phyloP scores from a whole-genome alignment of 2,888 invertebrate species.

The Lycia hirtaria region DNA sequence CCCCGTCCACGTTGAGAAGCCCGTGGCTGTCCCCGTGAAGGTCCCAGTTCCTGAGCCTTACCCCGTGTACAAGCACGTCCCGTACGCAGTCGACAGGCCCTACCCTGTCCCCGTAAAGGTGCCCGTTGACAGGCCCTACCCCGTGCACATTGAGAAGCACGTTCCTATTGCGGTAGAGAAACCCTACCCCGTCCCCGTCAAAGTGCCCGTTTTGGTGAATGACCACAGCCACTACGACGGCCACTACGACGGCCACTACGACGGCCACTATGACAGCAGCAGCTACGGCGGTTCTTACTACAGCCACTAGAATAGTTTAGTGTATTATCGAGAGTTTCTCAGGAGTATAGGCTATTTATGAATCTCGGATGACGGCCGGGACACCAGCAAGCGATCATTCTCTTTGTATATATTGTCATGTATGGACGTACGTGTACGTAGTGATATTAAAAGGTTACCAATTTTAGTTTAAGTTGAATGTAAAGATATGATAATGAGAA shows the following conservation, averaged over 20 bases:
- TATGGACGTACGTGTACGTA: slow-evolving; percentile 77
- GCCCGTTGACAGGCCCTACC: slow-evolving; percentile 88
- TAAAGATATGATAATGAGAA: slow-evolving; percentile 67
- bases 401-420: slow-evolving; percentile 78
- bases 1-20: slow-evolving; percentile 83
- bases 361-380: slow-evolving; percentile 72
- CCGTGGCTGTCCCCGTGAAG: slow-evolving; percentile 82
- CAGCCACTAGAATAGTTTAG: slow-evolving; percentile 72
- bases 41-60: slow-evolving; percentile 86
- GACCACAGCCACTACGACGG: slow-evolving; percentile 50
- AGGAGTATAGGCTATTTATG: slow-evolving; percentile 61
- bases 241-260: slow-evolving; percentile 37
- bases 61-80: slow-evolving; percentile 88
- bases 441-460: slow-evolving; percentile 83
- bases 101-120: slow-evolving; percentile 89
- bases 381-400: slow-evolving; percentile 73
- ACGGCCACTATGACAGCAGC: slow-evolving; percentile 38
- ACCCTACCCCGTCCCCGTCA: slow-evolving; percentile 85
- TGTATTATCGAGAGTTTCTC: slow-evolving; percentile 61
- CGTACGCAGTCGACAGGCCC: slow-evolving; percentile 86
- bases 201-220: slow-evolving; percentile 75
- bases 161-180: slow-evolving; percentile 81
- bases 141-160: slow-evolving; percentile 82
- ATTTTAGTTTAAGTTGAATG: slow-evolving; percentile 77
- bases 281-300: slow-evolving; percentile 49